Evolutionary conservation across 2,113 vertebrate species (phyloP).

Genomic region (Silurus meridionalis): DNA sequence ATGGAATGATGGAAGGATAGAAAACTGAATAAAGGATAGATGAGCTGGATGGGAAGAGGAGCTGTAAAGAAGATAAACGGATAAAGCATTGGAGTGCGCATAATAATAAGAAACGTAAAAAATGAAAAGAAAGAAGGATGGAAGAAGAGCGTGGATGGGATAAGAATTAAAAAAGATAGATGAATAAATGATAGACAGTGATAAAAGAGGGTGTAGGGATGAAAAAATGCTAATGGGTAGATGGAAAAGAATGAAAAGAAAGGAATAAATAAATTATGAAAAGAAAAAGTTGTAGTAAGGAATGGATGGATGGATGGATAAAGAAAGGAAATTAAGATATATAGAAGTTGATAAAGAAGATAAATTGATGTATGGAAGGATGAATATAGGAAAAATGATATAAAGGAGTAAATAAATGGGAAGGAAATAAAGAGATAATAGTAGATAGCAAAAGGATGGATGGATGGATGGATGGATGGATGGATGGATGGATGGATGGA

Average conservation of each 20-base stretch:
- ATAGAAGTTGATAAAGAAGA: background rate
- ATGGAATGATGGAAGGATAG: background rate
- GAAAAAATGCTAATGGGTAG: too few species aligned
- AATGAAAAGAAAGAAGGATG: background rate
- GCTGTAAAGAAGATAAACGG: background rate
- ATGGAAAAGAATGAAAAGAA: background rate
- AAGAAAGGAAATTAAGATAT: background rate
- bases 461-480: too few species aligned
- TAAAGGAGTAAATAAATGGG: too few species aligned
- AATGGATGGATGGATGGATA: background rate
- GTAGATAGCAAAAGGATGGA: too few species aligned
- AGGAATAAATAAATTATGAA: background rate
- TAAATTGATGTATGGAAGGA: background rate
- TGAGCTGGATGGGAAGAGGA: background rate
- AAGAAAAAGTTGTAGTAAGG: too few species aligned
- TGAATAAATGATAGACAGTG: background rate
- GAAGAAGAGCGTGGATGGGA: background rate
- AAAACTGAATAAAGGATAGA: background rate
- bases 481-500: too few species aligned
- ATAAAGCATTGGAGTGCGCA: background rate
- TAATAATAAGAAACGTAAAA: too few species aligned
- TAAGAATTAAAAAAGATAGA: background rate
- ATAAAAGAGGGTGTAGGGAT: background rate
- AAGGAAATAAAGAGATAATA: too few species aligned
- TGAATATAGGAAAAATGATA: background rate